Conservation (phyloP, 2,113 vertebrate species). For the human (Homo sapiens) region DNA sequence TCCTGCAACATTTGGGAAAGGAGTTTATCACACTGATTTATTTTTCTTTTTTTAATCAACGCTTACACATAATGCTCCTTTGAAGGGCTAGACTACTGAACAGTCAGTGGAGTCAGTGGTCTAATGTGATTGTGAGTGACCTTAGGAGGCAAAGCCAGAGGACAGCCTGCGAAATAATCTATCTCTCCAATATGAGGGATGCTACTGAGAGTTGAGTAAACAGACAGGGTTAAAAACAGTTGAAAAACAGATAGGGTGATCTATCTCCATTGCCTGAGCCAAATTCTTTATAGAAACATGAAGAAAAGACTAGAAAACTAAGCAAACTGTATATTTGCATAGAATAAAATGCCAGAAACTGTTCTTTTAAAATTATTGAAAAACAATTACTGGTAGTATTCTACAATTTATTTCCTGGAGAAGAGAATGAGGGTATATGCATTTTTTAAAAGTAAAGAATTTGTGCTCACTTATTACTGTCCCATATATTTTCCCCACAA, state of each 20-base stretch:
- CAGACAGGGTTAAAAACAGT: no score
- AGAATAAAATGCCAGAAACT: not conserved
- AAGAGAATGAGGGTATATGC: not conserved
- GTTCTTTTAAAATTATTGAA: not conserved
- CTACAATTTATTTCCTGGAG: not conserved
- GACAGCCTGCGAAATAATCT: not conserved
- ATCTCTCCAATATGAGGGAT: fast-evolving
- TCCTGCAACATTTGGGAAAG: not conserved
- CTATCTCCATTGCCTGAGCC: not conserved
- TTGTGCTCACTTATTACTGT: not conserved
- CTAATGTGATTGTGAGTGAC: not conserved
- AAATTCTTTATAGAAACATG: not conserved
- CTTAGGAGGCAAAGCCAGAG: not conserved
- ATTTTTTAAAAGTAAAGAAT: not conserved
- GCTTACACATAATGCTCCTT: fast-evolving
- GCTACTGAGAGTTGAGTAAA: not conserved
- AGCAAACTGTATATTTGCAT: not conserved
- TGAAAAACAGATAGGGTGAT: not conserved
- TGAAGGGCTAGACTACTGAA: no score
- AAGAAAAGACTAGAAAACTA: not conserved
- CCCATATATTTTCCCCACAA: not conserved
- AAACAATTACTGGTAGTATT: not conserved
- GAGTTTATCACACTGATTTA: not conserved
- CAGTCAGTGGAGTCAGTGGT: not conserved
- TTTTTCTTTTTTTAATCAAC: not conserved